Base-by-base conservation (phyloP, 2,888 invertebrate species). In the Scaptomyza caliginosa region DNA sequence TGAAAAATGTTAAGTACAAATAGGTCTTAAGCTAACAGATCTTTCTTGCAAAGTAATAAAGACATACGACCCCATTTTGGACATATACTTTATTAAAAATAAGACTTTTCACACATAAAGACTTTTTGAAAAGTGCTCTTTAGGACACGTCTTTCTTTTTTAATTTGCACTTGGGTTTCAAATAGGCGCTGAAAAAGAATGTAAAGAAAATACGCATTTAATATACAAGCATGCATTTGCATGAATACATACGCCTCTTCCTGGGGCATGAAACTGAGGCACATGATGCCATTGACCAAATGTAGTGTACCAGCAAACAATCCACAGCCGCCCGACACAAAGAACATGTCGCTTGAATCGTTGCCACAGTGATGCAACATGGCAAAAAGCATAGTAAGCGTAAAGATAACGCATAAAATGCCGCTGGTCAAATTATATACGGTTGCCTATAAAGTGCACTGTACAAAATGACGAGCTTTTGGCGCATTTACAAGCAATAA, bases 191-290 rank as follows among this genome's bases (percentile, higher is more conserved):
- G 10, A 54, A 51, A 23, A 7, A 32, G 0, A 10, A 19, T 19
- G 28, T 21, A 17, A 19, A 11, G 8, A 13, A 64, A 43, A 28
- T 13, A n/a, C n/a, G 17, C 6, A 38, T 32, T 32, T 13, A 2
- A 24, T 8, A 1, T 24, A 2, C 24, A 24, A 24, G 8, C 8
- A 24, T 8, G 17, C 17, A 34, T n/a, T 13, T 19, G 3, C n/a
- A 52, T 3, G 3, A 63, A 49, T 48, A 81, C 78, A 38, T 84
- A 86, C 82, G 74, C 63, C 23, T 86, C 83, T 4, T 48, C 21
- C 0, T 3, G 4, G n/a, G 83, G 87, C 48, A 83, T 78, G 30
- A 48, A 70, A 2, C 7, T 6, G 6, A 85, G 67, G 38, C 85
- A 77, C 46, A 81, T 5, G 11, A 55, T 30, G 21, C 51, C 85